Conservation (phyloP, 2,797 vertebrate genomes). For the Sebastes jordani region DNA sequence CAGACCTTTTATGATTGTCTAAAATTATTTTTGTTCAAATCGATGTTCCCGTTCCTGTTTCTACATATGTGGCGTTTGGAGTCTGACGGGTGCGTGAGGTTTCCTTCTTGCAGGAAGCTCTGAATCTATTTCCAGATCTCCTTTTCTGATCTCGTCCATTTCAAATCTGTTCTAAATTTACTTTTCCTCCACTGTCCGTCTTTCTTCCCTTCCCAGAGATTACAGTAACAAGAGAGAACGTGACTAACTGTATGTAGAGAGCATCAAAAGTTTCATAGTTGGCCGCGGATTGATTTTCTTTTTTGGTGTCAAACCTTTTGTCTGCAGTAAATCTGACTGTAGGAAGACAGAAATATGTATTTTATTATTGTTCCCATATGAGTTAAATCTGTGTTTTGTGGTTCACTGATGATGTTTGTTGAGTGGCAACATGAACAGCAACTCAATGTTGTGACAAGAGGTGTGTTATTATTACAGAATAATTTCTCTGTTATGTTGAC, state of each 20-base stretch:
- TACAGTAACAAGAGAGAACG: not conserved
- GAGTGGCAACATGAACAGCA: not conserved
- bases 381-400: not conserved
- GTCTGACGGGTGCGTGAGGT: not conserved
- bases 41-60: not conserved
- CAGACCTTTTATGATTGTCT: not conserved
- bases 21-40: not conserved
- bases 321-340: not conserved
- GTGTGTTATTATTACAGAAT: not conserved
- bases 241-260: not conserved
- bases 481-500: not conserved
- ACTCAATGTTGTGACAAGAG: not conserved
- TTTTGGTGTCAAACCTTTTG: not conserved
- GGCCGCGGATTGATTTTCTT: not conserved
- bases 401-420: not conserved
- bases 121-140: constrained; percentile 14
- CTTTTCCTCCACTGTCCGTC: not conserved
- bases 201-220: not conserved
- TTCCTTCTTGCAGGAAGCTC: not conserved
- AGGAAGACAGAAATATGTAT: not conserved
- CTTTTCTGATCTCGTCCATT: not conserved
- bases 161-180: constrained; percentile 15
- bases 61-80: not conserved
- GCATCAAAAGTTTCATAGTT: not conserved
- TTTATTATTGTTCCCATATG: not conserved